phyloP scores from a whole-genome alignment of 2,113 vertebrate genomes.

The Malurus elegans region DNA sequence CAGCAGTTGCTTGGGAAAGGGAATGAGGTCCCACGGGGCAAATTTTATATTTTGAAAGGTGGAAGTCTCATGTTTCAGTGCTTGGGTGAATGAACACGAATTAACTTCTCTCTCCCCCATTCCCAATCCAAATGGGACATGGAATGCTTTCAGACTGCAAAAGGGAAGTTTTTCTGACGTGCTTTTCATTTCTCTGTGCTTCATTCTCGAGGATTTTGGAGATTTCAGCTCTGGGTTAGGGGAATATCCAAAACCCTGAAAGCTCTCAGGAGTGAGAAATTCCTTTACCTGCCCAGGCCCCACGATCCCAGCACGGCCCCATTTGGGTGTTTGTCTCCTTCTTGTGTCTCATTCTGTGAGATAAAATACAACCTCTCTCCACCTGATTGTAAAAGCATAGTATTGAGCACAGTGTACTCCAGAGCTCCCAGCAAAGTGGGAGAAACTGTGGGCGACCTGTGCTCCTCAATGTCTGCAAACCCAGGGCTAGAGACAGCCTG shows the following conservation, averaged over 20 bases:
- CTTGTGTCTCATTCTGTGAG: neutral
- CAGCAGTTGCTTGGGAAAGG: neutral
- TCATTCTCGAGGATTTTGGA: neutral
- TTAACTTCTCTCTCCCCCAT: neutral
- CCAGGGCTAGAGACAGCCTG: neutral
- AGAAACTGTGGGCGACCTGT: neutral
- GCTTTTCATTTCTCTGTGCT: neutral
- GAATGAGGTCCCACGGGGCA: neutral
- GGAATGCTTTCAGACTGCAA: neutral
- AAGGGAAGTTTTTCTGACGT: neutral
- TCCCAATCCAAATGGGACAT: neutral
- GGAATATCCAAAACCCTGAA: neutral
- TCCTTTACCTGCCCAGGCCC: neutral
- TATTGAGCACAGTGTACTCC: neutral
- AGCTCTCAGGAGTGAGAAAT: neutral
- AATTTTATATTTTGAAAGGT: neutral
- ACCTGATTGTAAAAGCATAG: neutral
- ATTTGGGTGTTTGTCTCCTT: neutral
- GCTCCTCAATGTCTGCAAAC: accelerated
- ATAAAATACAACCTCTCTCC: neutral
- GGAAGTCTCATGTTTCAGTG: neutral
- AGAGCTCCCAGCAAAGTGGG: neutral
- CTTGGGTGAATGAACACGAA: neutral
- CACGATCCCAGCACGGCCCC: neutral
- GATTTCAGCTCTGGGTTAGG: neutral